These are phyloP conservation scores for Argyrosomus japonicus DNA, from an alignment of 2,113 vertebrate species.

Conservation along the genomic window DNA sequence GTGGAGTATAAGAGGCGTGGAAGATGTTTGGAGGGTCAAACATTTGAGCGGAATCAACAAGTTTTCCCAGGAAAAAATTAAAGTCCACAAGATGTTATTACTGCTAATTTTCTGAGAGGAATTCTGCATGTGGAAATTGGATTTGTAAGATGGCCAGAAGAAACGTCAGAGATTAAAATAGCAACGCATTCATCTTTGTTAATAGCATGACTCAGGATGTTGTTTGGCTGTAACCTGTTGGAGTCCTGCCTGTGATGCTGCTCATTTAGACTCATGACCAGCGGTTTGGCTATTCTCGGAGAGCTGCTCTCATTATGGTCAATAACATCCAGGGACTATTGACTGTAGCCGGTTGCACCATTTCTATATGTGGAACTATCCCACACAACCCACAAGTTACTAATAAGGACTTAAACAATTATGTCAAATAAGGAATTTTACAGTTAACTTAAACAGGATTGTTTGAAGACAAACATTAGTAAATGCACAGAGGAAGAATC, in stretches of 20 bases:
- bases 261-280: conserved; percentile 19
- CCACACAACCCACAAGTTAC: neutral
- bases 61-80: neutral
- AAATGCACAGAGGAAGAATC: neutral
- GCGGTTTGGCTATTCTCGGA: conserved; percentile 44
- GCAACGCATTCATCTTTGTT: conserved; percentile 51
- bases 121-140: neutral
- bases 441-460: neutral
- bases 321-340: conserved; percentile 56
- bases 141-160: neutral
- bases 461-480: neutral
- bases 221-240: conserved; percentile 53
- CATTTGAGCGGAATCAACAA: neutral
- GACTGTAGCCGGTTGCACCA: conserved; percentile 32
- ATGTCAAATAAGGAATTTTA: neutral
- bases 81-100: neutral
- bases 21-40: neutral
- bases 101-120: neutral
- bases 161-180: conserved; percentile 40
- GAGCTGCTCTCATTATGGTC: conserved; percentile 48
- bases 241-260: conserved; percentile 30
- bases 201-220: conserved; percentile 47
- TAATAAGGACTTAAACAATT: neutral
- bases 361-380: conserved; percentile 17
- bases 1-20: neutral